Base-by-base conservation (phyloP, 2,797 vertebrate species). In the Aselliscus stoliczkanus region DNA sequence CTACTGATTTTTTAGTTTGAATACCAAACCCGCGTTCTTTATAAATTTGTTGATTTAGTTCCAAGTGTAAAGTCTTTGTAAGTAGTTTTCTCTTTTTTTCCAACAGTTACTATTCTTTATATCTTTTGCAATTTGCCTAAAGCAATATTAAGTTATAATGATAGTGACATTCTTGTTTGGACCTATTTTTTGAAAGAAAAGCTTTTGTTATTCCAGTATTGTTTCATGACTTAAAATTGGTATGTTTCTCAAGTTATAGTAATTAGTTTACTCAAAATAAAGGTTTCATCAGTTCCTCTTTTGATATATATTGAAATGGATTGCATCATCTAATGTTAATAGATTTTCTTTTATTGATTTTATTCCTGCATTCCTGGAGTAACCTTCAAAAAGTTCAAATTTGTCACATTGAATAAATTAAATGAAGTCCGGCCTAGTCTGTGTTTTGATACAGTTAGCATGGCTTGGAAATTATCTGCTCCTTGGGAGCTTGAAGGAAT, bases 51-150 rank as follows among this genome's bases (percentile, higher is more conserved):
- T 93, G 34, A 70, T 73, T 93, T 93, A 95, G 34, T 82, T 86
- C n/a, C 84, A 75, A 75, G 8, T 94, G 5, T 81, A 92, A 92
- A 92, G 15, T 77, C 39, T 83, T 88, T 80, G 29, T 80, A 77
- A 95, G 88, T 72, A 91, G 69, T 95, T 93, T 77, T 93, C 52
- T 90, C 44, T 94, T 85, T 52, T 86, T 88, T 91, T 76, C 67
- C 14, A 80, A 21, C 37, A 94, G n/a, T 75, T 77, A 87, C 12
- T 93, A 18, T 87, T 92, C 64, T 93, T 96, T 81, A 50, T 47
- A n/a, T 87, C 52, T 90, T 91, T 81, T 84, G 27, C 39, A 67
- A 42, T 80, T 83, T 93, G 56, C 81, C 80, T 89, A 83, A 96
- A 86, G 37, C 75, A 89, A 13, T 93, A 82, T 60, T 60, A 95